Percentiles rank a stretch among this genome's conserved stretches.
Evolutionary conservation across 2,113 vertebrate species (phyloP).

Genomic region (Solenodon paradoxus): DNA sequence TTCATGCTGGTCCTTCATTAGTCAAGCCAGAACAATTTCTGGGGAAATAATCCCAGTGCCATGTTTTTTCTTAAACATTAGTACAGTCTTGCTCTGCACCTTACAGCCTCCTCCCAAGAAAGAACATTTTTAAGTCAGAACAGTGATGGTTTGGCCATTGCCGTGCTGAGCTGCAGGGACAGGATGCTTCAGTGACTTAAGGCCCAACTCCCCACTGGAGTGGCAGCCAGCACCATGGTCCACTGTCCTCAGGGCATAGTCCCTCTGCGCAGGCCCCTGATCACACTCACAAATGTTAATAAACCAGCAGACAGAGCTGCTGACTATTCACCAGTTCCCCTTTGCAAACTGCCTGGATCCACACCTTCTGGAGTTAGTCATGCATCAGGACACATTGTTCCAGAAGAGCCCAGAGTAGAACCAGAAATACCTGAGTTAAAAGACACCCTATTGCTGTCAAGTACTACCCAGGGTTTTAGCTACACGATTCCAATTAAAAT

Average conservation of each 20-base stretch:
- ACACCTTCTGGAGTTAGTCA: neutral
- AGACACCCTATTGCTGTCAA: conserved; percentile 20
- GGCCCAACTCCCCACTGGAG: neutral
- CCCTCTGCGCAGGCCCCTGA: fast-evolving
- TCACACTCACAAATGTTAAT: neutral
- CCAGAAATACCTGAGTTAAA: conserved; percentile 28
- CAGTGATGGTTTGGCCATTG: neutral
- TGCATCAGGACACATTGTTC: neutral
- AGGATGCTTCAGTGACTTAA: conserved; percentile 23
- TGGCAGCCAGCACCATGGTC: fast-evolving
- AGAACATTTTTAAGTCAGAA: conserved; percentile 52
- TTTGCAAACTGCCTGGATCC: neutral
- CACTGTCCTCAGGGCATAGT: fast-evolving
- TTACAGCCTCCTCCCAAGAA: conserved; percentile 27
- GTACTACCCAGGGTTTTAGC: conserved; percentile 56
- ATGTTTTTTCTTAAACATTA: neutral
- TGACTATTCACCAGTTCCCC: neutral
- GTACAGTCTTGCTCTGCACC: neutral
- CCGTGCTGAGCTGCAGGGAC: conserved; percentile 14
- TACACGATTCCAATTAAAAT: conserved; percentile 62
- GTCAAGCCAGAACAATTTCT: conserved; percentile 30
- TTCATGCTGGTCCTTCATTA: neutral
- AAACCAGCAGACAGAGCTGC: fast-evolving
- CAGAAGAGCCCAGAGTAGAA: neutral
- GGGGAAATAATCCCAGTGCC: neutral